Conservation (phyloP, 2,113 vertebrate genomes). For the Jaculus jaculus region DNA sequence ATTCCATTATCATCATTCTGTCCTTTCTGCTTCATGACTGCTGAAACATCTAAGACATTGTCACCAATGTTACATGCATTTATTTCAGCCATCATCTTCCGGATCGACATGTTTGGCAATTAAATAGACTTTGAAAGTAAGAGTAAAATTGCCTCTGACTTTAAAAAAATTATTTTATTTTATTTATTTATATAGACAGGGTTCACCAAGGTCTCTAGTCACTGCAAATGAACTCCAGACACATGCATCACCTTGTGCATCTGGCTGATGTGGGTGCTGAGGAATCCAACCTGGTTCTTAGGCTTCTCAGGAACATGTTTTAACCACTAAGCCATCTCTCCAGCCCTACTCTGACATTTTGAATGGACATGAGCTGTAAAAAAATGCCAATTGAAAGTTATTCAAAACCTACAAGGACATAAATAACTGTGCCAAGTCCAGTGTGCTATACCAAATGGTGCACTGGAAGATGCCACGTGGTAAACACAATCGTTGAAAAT, state of each 20-base stretch:
- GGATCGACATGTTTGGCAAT: conserved; percentile 6
- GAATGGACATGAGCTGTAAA: neutral
- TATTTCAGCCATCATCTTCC: neutral
- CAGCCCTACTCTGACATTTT: too few relatives aligned
- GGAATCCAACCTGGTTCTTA: too few relatives aligned
- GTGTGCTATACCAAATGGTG: fast-evolving
- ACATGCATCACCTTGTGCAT: too few relatives aligned
- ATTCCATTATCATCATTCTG: neutral
- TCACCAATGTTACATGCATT: neutral
- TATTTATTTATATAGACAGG: too few relatives aligned
- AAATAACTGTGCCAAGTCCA: neutral
- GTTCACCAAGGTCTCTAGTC: neutral
- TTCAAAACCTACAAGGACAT: neutral
- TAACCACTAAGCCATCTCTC: too few relatives aligned
- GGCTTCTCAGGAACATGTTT: too few relatives aligned
- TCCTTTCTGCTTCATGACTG: neutral
- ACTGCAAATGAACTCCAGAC: neutral
- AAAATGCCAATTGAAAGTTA: too few relatives aligned
- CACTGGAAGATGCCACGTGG: too few relatives aligned
- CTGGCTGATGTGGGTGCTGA: too few relatives aligned
- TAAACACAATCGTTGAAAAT: fast-evolving
- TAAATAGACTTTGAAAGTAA: neutral
- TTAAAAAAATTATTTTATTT: too few relatives aligned
- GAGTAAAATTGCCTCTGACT: neutral
- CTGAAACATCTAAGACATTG: neutral